A percentile compares a stretch with the other conserved stretches of the same genome.
Conservation (phyloP, 2,888 invertebrate genomes). For the Caenorhabditis sinica region DNA sequence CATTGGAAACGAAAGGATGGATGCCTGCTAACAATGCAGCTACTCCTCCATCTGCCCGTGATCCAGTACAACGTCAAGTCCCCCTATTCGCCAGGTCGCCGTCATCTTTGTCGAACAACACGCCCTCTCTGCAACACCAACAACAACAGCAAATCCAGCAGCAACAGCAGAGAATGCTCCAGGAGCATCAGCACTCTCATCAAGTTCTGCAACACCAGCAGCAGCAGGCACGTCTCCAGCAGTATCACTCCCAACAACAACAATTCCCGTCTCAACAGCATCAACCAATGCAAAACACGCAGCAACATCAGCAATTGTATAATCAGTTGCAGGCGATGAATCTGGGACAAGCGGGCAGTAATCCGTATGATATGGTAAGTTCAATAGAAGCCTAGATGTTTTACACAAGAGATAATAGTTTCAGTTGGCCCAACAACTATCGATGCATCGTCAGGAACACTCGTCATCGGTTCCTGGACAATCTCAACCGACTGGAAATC, state of each 20-base stretch:
- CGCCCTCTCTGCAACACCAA: constrained; percentile 47
- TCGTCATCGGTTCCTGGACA: constrained; percentile 16
- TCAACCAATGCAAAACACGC: constrained; percentile 19
- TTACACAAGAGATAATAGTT: not conserved
- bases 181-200: constrained; percentile 38
- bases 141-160: constrained; percentile 43
- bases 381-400: constrained; percentile 6
- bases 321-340: constrained; percentile 28
- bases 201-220: constrained; percentile 55
- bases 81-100: constrained; percentile 58
- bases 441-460: constrained; percentile 64
- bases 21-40: constrained; percentile 25
- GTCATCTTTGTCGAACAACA: not conserved
- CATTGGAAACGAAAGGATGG: constrained; percentile 43
- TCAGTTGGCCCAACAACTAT: constrained; percentile 72
- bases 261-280: constrained; percentile 41
- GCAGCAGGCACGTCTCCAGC: constrained; percentile 32
- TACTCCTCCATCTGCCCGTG: constrained; percentile 12
- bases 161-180: not conserved
- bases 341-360: not conserved
- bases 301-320: constrained; percentile 34
- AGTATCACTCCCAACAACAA: constrained; percentile 47
- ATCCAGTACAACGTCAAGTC: constrained; percentile 29
- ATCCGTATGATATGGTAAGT: constrained; percentile 10
- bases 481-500: constrained; percentile 19